Evolutionary conservation across 1,140 invertebrate species (phyloP), one percentile per base, ranked within the genome.

Genomic region (Zaprionus taronus): DNA sequence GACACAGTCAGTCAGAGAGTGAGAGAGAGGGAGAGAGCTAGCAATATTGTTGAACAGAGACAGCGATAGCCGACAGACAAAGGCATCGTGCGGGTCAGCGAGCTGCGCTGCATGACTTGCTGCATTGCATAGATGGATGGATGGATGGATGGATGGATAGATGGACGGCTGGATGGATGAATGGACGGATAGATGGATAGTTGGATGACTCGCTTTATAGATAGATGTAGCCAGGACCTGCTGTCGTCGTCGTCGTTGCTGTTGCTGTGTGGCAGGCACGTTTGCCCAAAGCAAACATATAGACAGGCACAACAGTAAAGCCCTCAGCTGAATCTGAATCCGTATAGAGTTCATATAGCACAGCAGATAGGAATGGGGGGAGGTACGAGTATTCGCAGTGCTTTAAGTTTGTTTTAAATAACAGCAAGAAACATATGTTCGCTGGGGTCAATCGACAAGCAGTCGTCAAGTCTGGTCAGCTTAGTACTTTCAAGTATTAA

Each of bases 1-100:
- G 84, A 75, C 77, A 47, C n/a, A 47, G 41, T 17, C 41, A 76
- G 70, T 53, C 65, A 58, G 51, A 31, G 65, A 17, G 24, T 44
- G 36, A 51, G 22, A 41, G 36, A 67, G 20, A 20, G 20, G n/a
- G n/a, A 20, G 20, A 20, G 58, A 47, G 66, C 14, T 20, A 7
- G 26, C 26, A 2, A 28, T 55, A 60, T 44, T 44, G 11, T 5
- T 20, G 5, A 15, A 68, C 38, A 26, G 81, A 75, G 76, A 78
- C 60, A 78, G 64, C 73, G 64, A 20, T 36, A 24, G 36, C 17
- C 65, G 66, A 53, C 71, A 71, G 76, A 89, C 85, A 91, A 89
- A 89, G 82, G 85, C 83, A 87, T 89, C 84, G 79, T 90, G 86
- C 82, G 85, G 86, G 85, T 90, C 85, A 90, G 85, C 81, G 82